Evolutionary conservation across 2,113 vertebrate species (phyloP).

Genomic region (Oriolus oriolus): DNA sequence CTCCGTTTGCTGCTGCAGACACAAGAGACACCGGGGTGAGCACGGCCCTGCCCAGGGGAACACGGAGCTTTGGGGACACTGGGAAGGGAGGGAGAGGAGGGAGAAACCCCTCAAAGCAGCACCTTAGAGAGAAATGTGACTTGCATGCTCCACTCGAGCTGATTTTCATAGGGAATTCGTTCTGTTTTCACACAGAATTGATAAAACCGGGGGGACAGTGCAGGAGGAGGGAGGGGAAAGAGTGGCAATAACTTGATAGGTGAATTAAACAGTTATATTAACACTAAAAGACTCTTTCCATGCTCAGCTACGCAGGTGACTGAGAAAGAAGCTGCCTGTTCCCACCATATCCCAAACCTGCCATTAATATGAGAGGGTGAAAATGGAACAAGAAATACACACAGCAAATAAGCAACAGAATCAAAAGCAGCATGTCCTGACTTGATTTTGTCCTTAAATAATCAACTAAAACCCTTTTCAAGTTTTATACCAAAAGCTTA

Average conservation of each 20-base stretch:
- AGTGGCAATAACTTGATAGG: neutral
- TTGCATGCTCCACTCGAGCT: neutral
- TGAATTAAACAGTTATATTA: neutral
- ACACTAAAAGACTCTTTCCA: neutral
- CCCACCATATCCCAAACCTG: neutral
- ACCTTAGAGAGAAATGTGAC: neutral
- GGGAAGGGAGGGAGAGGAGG: neutral
- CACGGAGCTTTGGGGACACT: neutral
- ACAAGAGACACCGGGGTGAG: neutral
- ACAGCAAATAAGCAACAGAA: neutral
- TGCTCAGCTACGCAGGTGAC: neutral
- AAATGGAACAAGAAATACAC: neutral
- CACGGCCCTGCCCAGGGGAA: neutral
- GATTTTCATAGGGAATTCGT: neutral
- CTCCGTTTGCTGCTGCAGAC: constrained; percentile 90
- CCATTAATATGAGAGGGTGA: neutral
- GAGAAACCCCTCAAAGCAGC: neutral
- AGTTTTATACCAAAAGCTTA: neutral
- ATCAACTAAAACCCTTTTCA: neutral
- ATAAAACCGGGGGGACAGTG: neutral
- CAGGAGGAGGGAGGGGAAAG: neutral
- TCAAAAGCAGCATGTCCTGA: neutral
- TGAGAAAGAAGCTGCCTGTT: neutral
- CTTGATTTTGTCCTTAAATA: neutral
- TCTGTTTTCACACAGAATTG: neutral